Conservation (phyloP, 2,888 invertebrate species). For the Tachina fera region DNA sequence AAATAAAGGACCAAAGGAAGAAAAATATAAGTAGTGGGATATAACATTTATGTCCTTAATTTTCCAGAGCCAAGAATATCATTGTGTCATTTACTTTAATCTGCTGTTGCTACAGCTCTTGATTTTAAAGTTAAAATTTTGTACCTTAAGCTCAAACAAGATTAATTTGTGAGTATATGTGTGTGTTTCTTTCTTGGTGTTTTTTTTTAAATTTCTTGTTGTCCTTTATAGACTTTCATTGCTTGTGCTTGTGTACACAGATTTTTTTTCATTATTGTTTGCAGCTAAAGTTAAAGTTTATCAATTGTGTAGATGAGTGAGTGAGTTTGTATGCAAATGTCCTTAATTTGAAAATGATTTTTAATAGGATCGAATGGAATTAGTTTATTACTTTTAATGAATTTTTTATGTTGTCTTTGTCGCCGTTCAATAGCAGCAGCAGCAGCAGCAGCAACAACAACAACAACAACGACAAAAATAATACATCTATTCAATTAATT, state of each 20-base stretch:
- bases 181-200: slow-evolving; percentile 17
- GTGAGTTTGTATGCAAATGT: slow-evolving; percentile 80
- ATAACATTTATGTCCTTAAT: slow-evolving; percentile 47
- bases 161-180: slow-evolving; percentile 51
- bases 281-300: slow-evolving; percentile 74
- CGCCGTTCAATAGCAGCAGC: slow-evolving; percentile 50
- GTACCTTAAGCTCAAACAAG: slow-evolving; percentile 46
- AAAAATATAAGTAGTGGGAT: slow-evolving; percentile 33
- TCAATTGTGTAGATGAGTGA: slow-evolving; percentile 73
- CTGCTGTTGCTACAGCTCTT: slow-evolving; percentile 38
- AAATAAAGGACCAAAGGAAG: slow-evolving; percentile 47
- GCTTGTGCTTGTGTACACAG: background rate
- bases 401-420: slow-evolving; percentile 80
- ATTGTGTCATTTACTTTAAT: slow-evolving; percentile 62
- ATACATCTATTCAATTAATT: slow-evolving; percentile 70
- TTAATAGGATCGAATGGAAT: slow-evolving; percentile 83
- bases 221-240: slow-evolving; percentile 52
- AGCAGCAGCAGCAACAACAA: slow-evolving; percentile 15
- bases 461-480: slow-evolving; percentile 36
- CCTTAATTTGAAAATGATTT: slow-evolving; percentile 83
- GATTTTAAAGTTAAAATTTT: slow-evolving; percentile 25
- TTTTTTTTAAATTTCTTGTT: slow-evolving; percentile 35
- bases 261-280: slow-evolving; percentile 22
- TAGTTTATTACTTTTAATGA: slow-evolving; percentile 83
- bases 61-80: slow-evolving; percentile 59